Base-by-base conservation (phyloP, 2,113 vertebrate genomes). In the Caranx melampygus region DNA sequence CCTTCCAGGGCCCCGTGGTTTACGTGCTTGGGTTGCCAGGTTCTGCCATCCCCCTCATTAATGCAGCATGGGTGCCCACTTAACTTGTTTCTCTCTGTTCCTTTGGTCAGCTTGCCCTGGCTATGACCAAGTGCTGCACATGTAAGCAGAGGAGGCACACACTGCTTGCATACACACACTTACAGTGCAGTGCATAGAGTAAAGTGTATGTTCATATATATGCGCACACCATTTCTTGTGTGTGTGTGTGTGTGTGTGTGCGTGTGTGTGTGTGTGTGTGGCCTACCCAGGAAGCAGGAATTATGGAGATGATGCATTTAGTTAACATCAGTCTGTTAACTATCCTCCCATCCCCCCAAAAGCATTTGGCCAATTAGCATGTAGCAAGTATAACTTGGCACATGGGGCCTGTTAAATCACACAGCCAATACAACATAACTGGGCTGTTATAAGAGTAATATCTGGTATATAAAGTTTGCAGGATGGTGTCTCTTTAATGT, bases 1-100 rank as follows among this genome's bases (percentile, higher is more conserved):
- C 84, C 73, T 83, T 89, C 88, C 88, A 86, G 81, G 72, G 83
- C 57, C 87, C 85, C 3, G 75, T 78, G 87, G 89, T 75, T 90
- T 83, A 87, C 61, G 83, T 90, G 88, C 86, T 70, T 67, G 80
- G 86, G 84, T 87, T 93, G 90, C 92, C 90, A 93, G 90, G 89
- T 93, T 88, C 78, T 91, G 86, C 86, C 77, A 75, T 85, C 80
- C 84, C 86, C 67, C 80, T 91, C 85, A 87, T 92, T 92, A 92
- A 93, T 91, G 88, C 90, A 83, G 87, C 88, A 81, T 88, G 87
- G 91, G 67, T 80, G 70, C 88, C 78, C 82, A 79, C 79, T 90
- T 84, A 81, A 83, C 89, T 85, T 82, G 79, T 69, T 86, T 64
- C 52, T 83, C 73, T 72, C 59, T 76, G 77, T 47, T 72, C 59